Evolutionary conservation across 2,797 vertebrate species (phyloP), one percentile per base, ranked within the genome.

Genomic region (Ctenosaura bakeri): DNA sequence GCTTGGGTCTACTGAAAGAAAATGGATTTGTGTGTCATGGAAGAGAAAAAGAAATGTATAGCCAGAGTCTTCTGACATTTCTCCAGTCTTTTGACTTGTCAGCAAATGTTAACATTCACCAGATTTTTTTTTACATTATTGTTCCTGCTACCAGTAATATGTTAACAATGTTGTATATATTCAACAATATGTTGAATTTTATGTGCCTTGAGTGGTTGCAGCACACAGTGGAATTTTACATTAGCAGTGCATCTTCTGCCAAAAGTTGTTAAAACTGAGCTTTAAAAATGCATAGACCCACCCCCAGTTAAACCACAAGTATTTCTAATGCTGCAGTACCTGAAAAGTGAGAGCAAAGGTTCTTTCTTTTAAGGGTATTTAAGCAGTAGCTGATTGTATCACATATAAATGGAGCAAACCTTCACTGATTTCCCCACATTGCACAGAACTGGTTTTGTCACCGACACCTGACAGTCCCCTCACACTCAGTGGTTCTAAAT

Each of bases 391-490:
- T 56, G 77, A 64, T 26, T 90, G 73, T 81, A 24, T 83, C 1
- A 46, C 2, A 38, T 0, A 0, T 0, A 83, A 52, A 10, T 87
- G 46, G 1, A 86, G 74, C 79, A 77, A 0, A 38, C 83, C 88
- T 86, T 66, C 83, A 62, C 16, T n/a, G 74, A n/a, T 54, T 69
- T 22, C 84, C 46, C 88, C 90, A n/a, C 32, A 81, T 52, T 81
- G 6, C 32, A 56, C 16, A 20, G 9, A 56, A 56, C 52, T 56
- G 56, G 35, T 62, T 83, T n/a, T 83, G 52, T 22, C 54, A 59
- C 29, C 12, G 20, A 14, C 20, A 32, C 29, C 32, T 32, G 32
- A 79, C 52, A 20, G 7, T 18, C 35, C 29, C 7, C 14, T 56
- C n/a, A 2, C 29, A 80, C 29, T 32, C 13, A 32, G 50, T 14